Conservation (phyloP, 2,888 invertebrate genomes). For the Pollenia labialis region DNA sequence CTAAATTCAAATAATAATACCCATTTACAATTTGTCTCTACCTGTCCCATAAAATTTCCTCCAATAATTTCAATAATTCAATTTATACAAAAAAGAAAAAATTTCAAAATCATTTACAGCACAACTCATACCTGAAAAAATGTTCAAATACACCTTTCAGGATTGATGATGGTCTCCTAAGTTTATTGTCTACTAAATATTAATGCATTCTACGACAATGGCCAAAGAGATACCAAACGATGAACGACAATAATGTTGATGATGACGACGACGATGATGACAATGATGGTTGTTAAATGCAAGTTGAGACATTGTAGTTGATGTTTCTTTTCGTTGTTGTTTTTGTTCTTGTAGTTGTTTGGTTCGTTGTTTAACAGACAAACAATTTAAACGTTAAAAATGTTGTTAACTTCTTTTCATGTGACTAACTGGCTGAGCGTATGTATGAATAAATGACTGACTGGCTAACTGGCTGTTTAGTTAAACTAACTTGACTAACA, state of each 20-base stretch:
- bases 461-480: conserved; percentile 23
- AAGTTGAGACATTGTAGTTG: conserved; percentile 70
- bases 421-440: conserved; percentile 18
- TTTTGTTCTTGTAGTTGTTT: conserved; percentile 26
- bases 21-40: too few species aligned
- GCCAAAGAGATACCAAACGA: conserved; percentile 23
- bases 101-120: not conserved
- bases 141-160: conserved; percentile 27
- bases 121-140: not conserved
- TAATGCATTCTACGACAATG: conserved; percentile 42
- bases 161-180: conserved; percentile 41
- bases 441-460: conserved; percentile 12
- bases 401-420: conserved; percentile 62
- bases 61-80: conserved; percentile 15
- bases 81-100: not conserved
- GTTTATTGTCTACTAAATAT: conserved; percentile 53
- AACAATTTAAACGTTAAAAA: conserved; percentile 66
- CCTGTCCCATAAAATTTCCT: too few species aligned
- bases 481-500: conserved; percentile 54
- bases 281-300: conserved; percentile 63
- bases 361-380: conserved; percentile 58
- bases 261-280: conserved; percentile 21
- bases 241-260: conserved; percentile 32
- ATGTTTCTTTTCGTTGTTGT: conserved; percentile 52
- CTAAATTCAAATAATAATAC: too few species aligned